Base-by-base conservation (phyloP, 2,797 vertebrate species). In the Labeo calbasu region DNA sequence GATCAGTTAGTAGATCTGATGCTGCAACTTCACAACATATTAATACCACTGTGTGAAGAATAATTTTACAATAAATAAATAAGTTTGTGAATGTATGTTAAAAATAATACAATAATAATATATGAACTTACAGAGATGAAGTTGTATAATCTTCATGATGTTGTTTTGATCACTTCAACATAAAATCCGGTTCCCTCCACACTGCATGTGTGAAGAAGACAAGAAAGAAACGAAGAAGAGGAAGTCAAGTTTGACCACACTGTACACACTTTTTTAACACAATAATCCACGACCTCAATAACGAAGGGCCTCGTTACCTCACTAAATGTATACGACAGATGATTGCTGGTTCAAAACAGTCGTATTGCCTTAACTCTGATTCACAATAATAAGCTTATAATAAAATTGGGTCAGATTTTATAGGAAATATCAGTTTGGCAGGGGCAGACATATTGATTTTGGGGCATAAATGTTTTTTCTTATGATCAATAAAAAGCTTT, bases 1-100 rank as follows among this genome's bases (percentile, higher is more conserved):
- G 0, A 57, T n/a, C 55, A 57, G 55, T n/a, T 4, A n/a, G 0
- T n/a, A 57, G 21, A 57, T n/a, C 55, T 57, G 55, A 0, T 0
- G 11, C 55, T n/a, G 21, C 57, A 23, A 0, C 0, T 0, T 59
- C 3, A 59, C n/a, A 59, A n/a, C 55, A 57, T 0, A 57, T n/a
- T 11, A 57, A 23, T 57, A 57, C 55, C 55, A 57, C 55, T 57
- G 55, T 23, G 10, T 11, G 55, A 23, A 57, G 3, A 57, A n/a
- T 11, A n/a, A 32, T 28, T 28, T 28, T 28, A 28, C 2, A 28
- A n/a, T n/a, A 55, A 19, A 9, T 2, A 57, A 57, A 9, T 57
- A 55, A 21, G 19, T 55, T 21, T 55, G 53, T 55, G 2, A 55
- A 9, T 9, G 1, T 19, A 21, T 57, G 21, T 57, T n/a, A 12